Evolutionary conservation across 2,113 vertebrate species (phyloP).

Genomic region (Siniperca knerii): DNA sequence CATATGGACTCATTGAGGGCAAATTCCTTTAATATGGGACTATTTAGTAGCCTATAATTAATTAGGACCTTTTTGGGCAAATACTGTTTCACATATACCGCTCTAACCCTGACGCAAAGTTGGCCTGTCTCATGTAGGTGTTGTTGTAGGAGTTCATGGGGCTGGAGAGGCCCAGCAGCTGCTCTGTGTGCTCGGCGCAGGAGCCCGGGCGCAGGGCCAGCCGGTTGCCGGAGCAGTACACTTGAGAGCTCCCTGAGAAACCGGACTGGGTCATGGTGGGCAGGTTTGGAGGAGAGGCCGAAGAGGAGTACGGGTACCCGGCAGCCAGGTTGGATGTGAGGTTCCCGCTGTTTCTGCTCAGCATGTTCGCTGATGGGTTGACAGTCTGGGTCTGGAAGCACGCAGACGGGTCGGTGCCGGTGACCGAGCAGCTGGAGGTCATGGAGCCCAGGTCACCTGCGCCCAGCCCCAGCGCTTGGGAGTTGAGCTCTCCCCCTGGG

Average conservation of each 20-base stretch:
- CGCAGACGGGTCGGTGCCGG: slow-evolving; percentile 80
- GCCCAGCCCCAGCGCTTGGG: slow-evolving; percentile 81
- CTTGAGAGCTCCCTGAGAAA: slow-evolving; percentile 87
- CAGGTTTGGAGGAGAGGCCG: slow-evolving; percentile 86
- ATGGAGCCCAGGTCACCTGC: slow-evolving; percentile 80
- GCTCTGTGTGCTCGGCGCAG: slow-evolving; percentile 90
- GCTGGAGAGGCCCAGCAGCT: slow-evolving; percentile 87
- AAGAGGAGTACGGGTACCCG: slow-evolving; percentile 85
- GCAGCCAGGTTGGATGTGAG: slow-evolving; percentile 78
- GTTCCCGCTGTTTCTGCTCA: slow-evolving; percentile 77
- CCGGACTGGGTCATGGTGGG: slow-evolving; percentile 84
- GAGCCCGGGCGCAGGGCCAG: slow-evolving; percentile 81
- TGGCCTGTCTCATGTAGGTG: slow-evolving; percentile 90
- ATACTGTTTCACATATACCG: slow-evolving; percentile 88
- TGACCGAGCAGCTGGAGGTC: slow-evolving; percentile 83
- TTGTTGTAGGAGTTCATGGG: slow-evolving; percentile 88
- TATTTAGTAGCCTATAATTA: not conserved
- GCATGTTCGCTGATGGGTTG: slow-evolving; percentile 81
- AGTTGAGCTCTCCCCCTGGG: slow-evolving; percentile 78
- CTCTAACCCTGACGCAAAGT: slow-evolving; percentile 90
- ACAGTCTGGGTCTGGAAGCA: slow-evolving; percentile 86
- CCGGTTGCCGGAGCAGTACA: slow-evolving; percentile 88
- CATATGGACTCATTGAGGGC: not conserved
- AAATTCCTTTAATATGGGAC: not conserved
- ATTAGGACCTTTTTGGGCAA: not conserved